Evolutionary conservation across 2,888 invertebrate genomes (phyloP).

Genomic region (Priocnemis perturbator): DNA sequence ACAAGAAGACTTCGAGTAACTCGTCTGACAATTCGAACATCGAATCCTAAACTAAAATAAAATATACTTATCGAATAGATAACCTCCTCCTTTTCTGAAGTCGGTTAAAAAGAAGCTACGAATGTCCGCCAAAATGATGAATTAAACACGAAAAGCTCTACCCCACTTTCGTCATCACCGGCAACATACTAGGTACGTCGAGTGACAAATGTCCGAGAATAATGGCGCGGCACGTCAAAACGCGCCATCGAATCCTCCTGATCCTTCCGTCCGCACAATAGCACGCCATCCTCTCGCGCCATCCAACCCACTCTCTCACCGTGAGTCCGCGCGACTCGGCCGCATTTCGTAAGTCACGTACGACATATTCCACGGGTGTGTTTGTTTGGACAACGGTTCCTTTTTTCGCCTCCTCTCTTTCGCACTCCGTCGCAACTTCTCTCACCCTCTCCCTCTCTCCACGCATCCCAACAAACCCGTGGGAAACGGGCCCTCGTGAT

Average conservation of each 20-base stretch:
- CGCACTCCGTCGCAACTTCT: neutral
- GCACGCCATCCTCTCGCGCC: conserved; percentile 50
- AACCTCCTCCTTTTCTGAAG: too few relatives aligned
- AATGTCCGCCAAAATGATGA: too few relatives aligned
- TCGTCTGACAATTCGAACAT: too few relatives aligned
- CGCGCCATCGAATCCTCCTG: conserved; percentile 5
- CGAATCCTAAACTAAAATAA: too few relatives aligned
- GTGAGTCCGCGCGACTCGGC: conserved; percentile 44
- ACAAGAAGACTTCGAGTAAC: too few relatives aligned
- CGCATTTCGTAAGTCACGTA: conserved; percentile 60
- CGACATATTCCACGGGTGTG: conserved; percentile 62
- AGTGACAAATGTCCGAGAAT: too few relatives aligned
- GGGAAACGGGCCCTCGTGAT: conserved; percentile 67
- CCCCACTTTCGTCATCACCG: too few relatives aligned
- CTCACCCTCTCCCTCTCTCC: too few relatives aligned
- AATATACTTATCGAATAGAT: too few relatives aligned
- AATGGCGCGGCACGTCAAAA: neutral
- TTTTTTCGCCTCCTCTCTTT: conserved; percentile 52
- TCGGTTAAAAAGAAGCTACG: too few relatives aligned
- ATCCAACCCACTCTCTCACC: conserved; percentile 28
- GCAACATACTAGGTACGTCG: too few relatives aligned
- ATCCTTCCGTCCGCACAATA: conserved; percentile 5
- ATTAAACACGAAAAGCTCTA: too few relatives aligned
- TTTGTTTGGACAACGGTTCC: conserved; percentile 75
- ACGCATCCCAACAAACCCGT: conserved; percentile 50